Evolutionary conservation across 2,888 invertebrate species (phyloP).

Genomic region (Cephus pygmeus): DNA sequence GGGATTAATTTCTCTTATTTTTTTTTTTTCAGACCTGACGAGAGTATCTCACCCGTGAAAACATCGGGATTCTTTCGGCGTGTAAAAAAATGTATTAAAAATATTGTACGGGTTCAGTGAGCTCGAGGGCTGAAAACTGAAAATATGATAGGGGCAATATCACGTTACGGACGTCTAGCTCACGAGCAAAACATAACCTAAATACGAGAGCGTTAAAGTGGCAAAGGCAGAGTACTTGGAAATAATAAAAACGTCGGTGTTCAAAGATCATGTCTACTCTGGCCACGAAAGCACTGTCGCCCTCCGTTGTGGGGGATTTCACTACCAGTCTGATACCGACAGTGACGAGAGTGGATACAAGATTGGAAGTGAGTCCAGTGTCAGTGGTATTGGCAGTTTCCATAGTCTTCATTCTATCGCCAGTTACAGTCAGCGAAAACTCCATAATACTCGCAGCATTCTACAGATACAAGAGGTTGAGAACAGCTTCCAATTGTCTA

Average conservation of each 20-base stretch:
- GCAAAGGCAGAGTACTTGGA: neutral
- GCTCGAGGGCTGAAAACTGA: neutral
- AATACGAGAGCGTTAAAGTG: neutral
- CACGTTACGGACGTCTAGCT: conserved; percentile 10
- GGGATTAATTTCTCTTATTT: neutral
- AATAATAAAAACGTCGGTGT: neutral
- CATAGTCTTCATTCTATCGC: conserved; percentile 69
- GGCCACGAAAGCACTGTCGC: conserved; percentile 44
- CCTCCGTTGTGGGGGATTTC: conserved; percentile 48
- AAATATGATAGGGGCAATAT: conserved; percentile 14
- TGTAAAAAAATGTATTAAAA: neutral
- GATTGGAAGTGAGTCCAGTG: conserved; percentile 59
- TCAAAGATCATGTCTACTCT: conserved; percentile 47
- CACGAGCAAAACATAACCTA: conserved; percentile 28
- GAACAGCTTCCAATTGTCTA: conserved; percentile 73
- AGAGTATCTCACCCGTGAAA: neutral
- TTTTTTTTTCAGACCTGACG: neutral
- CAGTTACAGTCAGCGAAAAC: conserved; percentile 72
- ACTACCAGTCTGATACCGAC: conserved; percentile 54
- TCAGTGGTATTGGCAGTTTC: conserved; percentile 67
- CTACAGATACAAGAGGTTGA: conserved; percentile 71
- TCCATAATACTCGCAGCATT: conserved; percentile 72
- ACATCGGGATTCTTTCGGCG: neutral
- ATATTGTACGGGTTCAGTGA: neutral
- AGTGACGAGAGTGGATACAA: conserved; percentile 52